phyloP scores from a whole-genome alignment of 53 echinoderm and acorn worm genomes.

The Crossaster papposus region DNA sequence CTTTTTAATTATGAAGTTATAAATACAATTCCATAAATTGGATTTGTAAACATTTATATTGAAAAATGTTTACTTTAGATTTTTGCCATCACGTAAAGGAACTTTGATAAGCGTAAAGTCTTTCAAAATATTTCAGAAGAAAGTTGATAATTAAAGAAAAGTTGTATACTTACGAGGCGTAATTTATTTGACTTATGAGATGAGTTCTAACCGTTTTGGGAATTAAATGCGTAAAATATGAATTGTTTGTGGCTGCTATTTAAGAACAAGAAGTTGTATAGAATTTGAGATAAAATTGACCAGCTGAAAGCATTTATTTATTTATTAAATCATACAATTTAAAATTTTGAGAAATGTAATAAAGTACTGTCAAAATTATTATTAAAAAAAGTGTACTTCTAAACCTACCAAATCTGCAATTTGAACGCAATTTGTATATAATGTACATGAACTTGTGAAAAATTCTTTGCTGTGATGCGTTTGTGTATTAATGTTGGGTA shows the following conservation, averaged over 20 bases:
- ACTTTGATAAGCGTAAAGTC: neutral
- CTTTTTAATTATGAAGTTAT: too few relatives aligned
- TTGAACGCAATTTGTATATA: neutral
- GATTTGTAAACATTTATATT: too few relatives aligned
- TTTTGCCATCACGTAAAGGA: neutral
- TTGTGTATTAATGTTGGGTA: neutral
- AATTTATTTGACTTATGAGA: neutral
- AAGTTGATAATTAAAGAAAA: neutral
- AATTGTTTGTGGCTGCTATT: slow-evolving; percentile 12
- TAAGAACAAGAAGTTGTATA: neutral
- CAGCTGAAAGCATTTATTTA: slow-evolving; percentile 17
- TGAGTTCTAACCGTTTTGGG: neutral
- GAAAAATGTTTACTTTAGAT: neutral
- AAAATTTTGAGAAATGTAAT: neutral
- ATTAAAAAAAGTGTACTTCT: neutral
- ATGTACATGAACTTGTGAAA: neutral
- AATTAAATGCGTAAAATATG: neutral
- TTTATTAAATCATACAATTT: neutral
- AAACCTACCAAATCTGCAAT: neutral
- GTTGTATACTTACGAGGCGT: neutral
- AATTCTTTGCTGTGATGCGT: neutral
- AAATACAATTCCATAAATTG: too few relatives aligned
- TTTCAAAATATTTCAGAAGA: neutral
- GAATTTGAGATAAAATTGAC: neutral
- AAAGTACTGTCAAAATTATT: neutral